Evolutionary conservation across 2,888 invertebrate genomes (phyloP), one percentile per base, ranked within the genome.

Genomic region (Ochropleura plecta): DNA sequence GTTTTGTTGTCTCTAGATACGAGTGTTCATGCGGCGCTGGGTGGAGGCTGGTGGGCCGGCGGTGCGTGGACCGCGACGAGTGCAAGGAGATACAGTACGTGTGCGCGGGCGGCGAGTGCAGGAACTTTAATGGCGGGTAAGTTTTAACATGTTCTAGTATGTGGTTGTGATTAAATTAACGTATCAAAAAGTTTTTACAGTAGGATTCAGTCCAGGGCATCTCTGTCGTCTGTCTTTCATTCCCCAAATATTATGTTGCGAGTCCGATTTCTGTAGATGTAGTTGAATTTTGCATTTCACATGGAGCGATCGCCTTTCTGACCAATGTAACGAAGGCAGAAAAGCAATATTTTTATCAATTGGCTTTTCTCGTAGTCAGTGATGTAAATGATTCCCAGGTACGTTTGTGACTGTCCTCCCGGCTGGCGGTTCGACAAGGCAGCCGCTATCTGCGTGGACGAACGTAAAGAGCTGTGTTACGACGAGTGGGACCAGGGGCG

Each of bases 21-120:
- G 95, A 96, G 76, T 99, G 99, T 90, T 97, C 97, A 14, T 99
- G 98, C 92, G 98, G 98, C 0, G 97, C 97, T 6, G 99, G 98
- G 5, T 98, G 97, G 95, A 97, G 98, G 84, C 93, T 98, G 62
- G 97, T 97, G 59, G 94, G 97, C 3, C 88, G 93, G 8, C 94
- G 93, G 40, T 97, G 97, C 90, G 95, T 97, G 97, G 98, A 98
- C 92, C 97, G 98, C 30, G 97, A 99, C 92, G 98, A 99, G 92
- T 99, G 99, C 90, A 94, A 97, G 46, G 97, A 97, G 82, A 97
- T 97, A 88, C 97, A 96, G 20, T 97, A 97, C 73, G 97, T 98
- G 48, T 98, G 98, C 87, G 98, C 98, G 76, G 98, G 98, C 82
- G 98, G 99, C 20, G 97, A 97, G 64, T 99, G 98, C 91, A 97